Evolutionary conservation across 2,888 invertebrate genomes (phyloP), one percentile per base, ranked within the genome.

Genomic region (Hirtodrosophila alboralis): DNA sequence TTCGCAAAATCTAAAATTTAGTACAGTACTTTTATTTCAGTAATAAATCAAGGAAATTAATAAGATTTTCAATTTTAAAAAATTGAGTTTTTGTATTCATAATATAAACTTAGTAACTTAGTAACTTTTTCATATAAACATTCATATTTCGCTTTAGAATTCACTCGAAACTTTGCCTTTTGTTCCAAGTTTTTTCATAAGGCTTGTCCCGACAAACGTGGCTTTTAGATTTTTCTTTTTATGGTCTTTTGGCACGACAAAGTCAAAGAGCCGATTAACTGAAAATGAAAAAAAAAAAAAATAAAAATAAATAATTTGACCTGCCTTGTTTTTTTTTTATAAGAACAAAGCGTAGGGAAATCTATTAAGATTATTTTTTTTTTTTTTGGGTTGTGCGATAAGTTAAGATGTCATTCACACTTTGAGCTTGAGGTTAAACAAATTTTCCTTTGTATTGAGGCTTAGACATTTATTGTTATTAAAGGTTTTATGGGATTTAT

Each of bases 221-320:
- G 34, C 10, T 41, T 21, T 45, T n/a, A n/a, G n/a, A 12, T 8
- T 13, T 8, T 40, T 4, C n/a, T 10, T 44, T 57, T 64, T 57
- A 63, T 52, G 64, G 31, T n/a, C 10, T 58, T 38, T 52, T 52
- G 30, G 33, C 65, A 65, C 45, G 64, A 43, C 38, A 34, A 33
- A 31, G 10, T 21, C 31, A 16, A 30, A 38, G 30, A 31, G 31
- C 16, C 40, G 14, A 38, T 52, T 26, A 21, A 30, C 9, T 12
- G 6, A 4, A 31, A 43, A 33, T 31, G 36, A 27, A 36, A 34
- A 64, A 51, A 34, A 28, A 41, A 41, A 26, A 45, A 40, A 28
- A 45, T 31, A 18, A 21, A 23, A 41, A 36, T n/a, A n/a, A n/a
- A n/a, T n/a, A n/a, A n/a, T 3, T 28, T 9, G 16, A 10, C 37